phyloP scores from a whole-genome alignment of 2,113 vertebrate genomes.

The Garra rufa region DNA sequence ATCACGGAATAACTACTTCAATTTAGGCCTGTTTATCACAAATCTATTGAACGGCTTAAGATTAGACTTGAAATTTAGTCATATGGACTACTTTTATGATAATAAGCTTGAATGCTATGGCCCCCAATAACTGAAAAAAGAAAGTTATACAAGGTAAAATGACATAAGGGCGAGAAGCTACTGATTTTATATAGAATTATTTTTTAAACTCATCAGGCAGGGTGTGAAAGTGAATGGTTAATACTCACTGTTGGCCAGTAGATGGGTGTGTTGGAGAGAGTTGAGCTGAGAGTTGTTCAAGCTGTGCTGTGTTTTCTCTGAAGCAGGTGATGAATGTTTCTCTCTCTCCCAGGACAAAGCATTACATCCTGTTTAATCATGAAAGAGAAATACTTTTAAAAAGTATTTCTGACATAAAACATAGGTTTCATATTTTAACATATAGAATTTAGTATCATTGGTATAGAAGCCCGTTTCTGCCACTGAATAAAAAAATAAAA shows the following conservation, averaged over 20 bases:
- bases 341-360: conserved; percentile 84
- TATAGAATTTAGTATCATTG: too few relatives aligned
- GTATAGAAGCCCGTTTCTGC: too few relatives aligned
- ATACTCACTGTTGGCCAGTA: conserved; percentile 81
- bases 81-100: not conserved
- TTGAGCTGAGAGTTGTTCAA: conserved; percentile 74
- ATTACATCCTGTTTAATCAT: conserved; percentile 77
- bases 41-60: not conserved
- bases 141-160: not conserved
- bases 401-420: too few relatives aligned
- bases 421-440: not conserved
- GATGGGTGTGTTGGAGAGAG: conserved; percentile 81
- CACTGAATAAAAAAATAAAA: too few relatives aligned
- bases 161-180: not conserved
- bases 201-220: not conserved
- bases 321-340: conserved; percentile 79
- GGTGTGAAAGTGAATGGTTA: not conserved
- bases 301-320: conserved; percentile 75
- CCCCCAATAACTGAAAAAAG: not conserved
- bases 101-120: not conserved
- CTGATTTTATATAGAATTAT: not conserved
- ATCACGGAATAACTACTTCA: not conserved
- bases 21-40: not conserved
- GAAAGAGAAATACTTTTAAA: too few relatives aligned
- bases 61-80: not conserved